These are phyloP conservation scores for Listronotus oregonensis DNA, from an alignment of 1,140 invertebrate genomes.

Conservation along the genomic window DNA sequence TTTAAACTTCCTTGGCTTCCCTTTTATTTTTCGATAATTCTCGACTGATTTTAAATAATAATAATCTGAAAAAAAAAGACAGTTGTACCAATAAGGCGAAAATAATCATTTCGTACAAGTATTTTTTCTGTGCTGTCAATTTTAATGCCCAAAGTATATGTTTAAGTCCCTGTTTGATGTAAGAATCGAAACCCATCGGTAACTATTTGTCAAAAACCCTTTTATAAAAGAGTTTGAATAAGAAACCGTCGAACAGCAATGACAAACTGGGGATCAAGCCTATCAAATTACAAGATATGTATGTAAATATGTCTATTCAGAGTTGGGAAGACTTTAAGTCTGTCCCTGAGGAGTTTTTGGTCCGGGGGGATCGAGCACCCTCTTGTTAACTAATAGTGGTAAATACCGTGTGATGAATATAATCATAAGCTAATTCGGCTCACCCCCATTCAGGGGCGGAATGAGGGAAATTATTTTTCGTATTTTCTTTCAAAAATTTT, in stretches of 20 bases:
- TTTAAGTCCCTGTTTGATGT: no score
- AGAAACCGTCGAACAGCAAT: constrained; percentile 21
- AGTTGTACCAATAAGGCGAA: no score
- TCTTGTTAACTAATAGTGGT: constrained; percentile 55
- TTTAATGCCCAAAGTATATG: no score
- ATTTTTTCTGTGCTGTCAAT: no score
- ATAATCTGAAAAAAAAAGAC: no score
- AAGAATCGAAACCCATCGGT: no score
- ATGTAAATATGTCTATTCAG: constrained; percentile 51
- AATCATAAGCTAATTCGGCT: constrained; percentile 54
- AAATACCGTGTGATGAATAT: constrained; percentile 55
- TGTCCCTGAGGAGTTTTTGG: constrained; percentile 22
- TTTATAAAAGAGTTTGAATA: constrained; percentile 7
- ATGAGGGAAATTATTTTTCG: no score
- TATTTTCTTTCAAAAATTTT: no score
- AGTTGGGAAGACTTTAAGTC: constrained; percentile 37
- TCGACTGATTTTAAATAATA: no score
- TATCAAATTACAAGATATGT: constrained; percentile 52
- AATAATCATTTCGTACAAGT: no score
- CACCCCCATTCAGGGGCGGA: constrained; percentile 33
- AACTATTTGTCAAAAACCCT: neutral
- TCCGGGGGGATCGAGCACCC: constrained; percentile 42
- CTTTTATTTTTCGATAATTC: no score
- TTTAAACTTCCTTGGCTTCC: no score
- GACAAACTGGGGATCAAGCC: constrained; percentile 33